These are phyloP conservation scores for Drosophila nigrodunni DNA, from an alignment of 1,140 invertebrate genomes.

Conservation along the genomic window DNA sequence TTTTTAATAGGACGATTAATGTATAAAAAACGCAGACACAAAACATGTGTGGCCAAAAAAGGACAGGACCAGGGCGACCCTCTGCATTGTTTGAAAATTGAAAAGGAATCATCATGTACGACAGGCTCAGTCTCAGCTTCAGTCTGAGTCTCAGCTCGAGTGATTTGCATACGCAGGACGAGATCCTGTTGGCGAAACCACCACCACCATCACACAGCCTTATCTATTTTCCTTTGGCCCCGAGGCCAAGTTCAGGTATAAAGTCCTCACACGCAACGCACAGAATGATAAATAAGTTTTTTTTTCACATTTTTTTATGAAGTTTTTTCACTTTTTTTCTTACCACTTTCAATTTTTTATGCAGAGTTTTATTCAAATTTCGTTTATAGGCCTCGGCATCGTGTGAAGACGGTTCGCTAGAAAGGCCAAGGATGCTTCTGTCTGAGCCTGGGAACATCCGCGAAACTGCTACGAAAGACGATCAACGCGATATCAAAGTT, in stretches of 20 bases:
- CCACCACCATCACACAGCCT: slow-evolving; percentile 67
- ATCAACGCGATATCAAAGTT: slow-evolving; percentile 17
- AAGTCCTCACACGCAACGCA: slow-evolving; percentile 47
- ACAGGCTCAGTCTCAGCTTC: background rate
- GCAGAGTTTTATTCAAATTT: slow-evolving; percentile 76
- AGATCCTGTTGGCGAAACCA: slow-evolving; percentile 54
- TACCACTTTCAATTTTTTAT: slow-evolving; percentile 77
- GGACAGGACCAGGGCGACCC: slow-evolving; percentile 69
- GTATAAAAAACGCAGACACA: slow-evolving; percentile 72
- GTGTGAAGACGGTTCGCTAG: slow-evolving; percentile 65
- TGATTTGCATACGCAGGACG: slow-evolving; percentile 77
- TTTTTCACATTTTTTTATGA: slow-evolving; percentile 62
- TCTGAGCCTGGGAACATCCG: slow-evolving; percentile 78
- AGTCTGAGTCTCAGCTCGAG: slow-evolving; percentile 41
- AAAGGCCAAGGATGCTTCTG: slow-evolving; percentile 52
- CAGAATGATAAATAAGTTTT: slow-evolving; percentile 81
- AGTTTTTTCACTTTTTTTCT: slow-evolving; percentile 79
- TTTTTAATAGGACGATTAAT: slow-evolving; percentile 77
- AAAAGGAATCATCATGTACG: slow-evolving; percentile 73
- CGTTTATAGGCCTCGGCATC: slow-evolving; percentile 42
- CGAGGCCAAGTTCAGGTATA: slow-evolving; percentile 59
- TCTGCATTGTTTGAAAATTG: slow-evolving; percentile 71
- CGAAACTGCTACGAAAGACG: slow-evolving; percentile 2
- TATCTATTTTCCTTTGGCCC: slow-evolving; percentile 73
- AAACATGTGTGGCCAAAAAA: slow-evolving; percentile 69